Evolutionary conservation across 2,797 vertebrate genomes (phyloP).

Genomic region (Chaetophractus vellerosus): DNA sequence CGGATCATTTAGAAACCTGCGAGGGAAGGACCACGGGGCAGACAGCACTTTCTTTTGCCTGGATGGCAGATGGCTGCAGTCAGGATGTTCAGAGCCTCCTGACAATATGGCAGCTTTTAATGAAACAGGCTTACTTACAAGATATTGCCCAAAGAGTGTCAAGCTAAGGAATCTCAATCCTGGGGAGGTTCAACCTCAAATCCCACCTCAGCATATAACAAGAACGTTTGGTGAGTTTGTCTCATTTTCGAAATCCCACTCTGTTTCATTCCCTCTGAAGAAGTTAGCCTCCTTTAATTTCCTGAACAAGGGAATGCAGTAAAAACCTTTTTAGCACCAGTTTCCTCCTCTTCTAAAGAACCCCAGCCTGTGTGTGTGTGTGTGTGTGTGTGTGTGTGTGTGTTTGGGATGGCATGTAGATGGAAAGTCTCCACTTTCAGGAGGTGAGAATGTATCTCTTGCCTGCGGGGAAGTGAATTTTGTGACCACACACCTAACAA

Average conservation of each 20-base stretch:
- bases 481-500: constrained; percentile 16
- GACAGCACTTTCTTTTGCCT: constrained; percentile 83
- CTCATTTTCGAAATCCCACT: constrained; percentile 40
- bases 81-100: constrained; percentile 67
- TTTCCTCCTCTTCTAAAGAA: constrained; percentile 21
- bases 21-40: constrained; percentile 66
- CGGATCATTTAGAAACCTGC: constrained; percentile 73
- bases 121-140: constrained; percentile 66
- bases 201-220: constrained; percentile 62
- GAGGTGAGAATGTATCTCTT: not conserved
- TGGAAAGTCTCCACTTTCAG: not conserved
- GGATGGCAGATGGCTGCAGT: constrained; percentile 81
- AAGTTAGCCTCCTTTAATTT: not conserved
- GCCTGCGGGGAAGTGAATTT: constrained; percentile 12
- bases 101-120: constrained; percentile 69
- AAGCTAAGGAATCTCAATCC: constrained; percentile 72
- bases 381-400: not conserved
- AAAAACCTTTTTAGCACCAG: not conserved
- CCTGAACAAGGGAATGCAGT: not conserved
- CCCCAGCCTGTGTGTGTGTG: not conserved
- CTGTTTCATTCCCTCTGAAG: constrained; percentile 16
- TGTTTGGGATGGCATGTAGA: not conserved
- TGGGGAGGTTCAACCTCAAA: constrained; percentile 69
- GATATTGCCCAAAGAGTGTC: constrained; percentile 68
- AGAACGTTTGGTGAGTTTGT: constrained; percentile 85